Conservation (phyloP, 2,888 invertebrate genomes). For the Pristionchus maxplancki region DNA sequence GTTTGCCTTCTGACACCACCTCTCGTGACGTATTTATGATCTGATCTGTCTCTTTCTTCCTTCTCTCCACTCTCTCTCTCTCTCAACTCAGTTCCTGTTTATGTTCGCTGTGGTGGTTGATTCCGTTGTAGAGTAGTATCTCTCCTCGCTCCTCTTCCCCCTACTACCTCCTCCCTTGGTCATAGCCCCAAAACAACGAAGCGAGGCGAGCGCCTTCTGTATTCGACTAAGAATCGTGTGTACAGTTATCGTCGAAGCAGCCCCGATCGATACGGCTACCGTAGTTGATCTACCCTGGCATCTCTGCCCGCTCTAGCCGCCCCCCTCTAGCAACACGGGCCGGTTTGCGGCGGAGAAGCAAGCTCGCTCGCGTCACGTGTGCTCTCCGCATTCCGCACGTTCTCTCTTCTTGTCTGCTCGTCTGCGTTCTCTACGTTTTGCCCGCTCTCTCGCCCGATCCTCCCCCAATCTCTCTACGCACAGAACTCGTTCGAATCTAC, state of each 20-base stretch:
- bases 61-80: background rate
- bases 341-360: background rate
- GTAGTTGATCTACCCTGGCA: conserved; percentile 2
- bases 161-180: conserved; percentile 28
- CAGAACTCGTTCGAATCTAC: conserved; percentile 16
- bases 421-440: background rate
- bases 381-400: background rate
- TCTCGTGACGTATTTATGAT: background rate
- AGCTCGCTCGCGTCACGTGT: conserved; percentile 21
- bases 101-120: conserved; percentile 29
- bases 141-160: conserved; percentile 6
- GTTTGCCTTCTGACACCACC: conserved; percentile 10
- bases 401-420: background rate
- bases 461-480: background rate
- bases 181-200: conserved; percentile 46
- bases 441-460: background rate
- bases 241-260: background rate
- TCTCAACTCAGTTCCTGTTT: background rate
- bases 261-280: background rate
- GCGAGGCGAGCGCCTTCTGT: conserved; percentile 35
- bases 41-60: background rate
- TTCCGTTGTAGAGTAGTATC: conserved; percentile 45
- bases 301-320: background rate
- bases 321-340: conserved; percentile 18
- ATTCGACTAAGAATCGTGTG: conserved; percentile 23